These are phyloP conservation scores for Eupeodes corollae DNA, from an alignment of 1,140 invertebrate species.

Conservation along the genomic window DNA sequence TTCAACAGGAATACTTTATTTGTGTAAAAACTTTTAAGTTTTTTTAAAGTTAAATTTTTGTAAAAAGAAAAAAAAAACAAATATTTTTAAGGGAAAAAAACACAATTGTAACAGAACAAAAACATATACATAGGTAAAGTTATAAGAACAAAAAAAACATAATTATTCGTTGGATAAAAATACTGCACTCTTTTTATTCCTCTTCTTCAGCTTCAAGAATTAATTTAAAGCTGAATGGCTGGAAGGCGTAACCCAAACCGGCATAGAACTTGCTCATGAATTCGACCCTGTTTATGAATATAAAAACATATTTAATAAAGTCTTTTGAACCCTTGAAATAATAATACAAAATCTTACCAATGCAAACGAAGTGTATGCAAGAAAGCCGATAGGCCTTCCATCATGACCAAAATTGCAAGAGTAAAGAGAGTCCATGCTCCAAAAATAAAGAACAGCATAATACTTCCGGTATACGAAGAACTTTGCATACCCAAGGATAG, in stretches of 20 bases:
- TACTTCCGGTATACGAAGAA: conserved; percentile 15
- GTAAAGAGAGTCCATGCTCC: conserved; percentile 78
- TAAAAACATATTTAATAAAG: neutral
- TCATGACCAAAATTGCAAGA: conserved; percentile 85
- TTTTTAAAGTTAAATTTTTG: too few relatives aligned
- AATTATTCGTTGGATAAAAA: neutral
- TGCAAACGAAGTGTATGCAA: conserved; percentile 94
- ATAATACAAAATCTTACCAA: conserved; percentile 61
- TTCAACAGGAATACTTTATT: too few relatives aligned
- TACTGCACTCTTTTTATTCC: conserved; percentile 10
- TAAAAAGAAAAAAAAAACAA: too few relatives aligned
- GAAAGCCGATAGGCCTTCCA: conserved; percentile 98
- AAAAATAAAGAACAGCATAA: conserved; percentile 64
- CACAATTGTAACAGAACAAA: too few relatives aligned
- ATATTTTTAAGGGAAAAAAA: too few relatives aligned
- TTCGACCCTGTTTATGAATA: conserved; percentile 62
- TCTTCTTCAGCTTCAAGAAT: conserved; percentile 58
- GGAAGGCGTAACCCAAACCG: conserved; percentile 78
- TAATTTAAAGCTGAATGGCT: conserved; percentile 85
- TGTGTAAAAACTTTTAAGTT: too few relatives aligned
- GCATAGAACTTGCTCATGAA: conserved; percentile 97
- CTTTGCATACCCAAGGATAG: conserved; percentile 36
- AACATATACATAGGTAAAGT: too few relatives aligned
- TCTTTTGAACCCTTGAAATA: too few relatives aligned
- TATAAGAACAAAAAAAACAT: too few relatives aligned